Evolutionary conservation across 2,113 vertebrate genomes (phyloP), one percentile per base, ranked within the genome.

Genomic region (Nothocercus julius): DNA sequence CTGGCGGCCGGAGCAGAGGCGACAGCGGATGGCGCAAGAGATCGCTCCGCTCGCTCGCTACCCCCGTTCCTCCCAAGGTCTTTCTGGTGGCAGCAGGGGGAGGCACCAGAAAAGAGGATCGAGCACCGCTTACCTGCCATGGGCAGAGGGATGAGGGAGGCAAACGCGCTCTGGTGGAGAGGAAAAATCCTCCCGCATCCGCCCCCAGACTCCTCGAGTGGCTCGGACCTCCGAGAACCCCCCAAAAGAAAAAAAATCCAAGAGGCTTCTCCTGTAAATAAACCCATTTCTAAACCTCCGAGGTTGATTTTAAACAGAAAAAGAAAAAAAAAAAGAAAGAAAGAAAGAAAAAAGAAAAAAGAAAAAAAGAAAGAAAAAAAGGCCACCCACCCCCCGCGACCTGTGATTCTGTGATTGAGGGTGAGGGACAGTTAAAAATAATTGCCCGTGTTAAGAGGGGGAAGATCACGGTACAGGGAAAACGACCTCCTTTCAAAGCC

Each of bases 351-450:
- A 42, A 42, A 42, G 42, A 42, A 13, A 42, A 42, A 42, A 42
- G 13, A 13, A 42, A 13, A 42, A 42, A 42, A 42, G 15, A 14
- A 45, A 45, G 42, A 28, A 30, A 32, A 8, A 21, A 61, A 63
- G 5, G 8, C 32, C 36, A 53, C 27, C 61, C 53, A 56, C 53
- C 24, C 87, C 54, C 54, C 28, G 54, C 44, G 70, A 94, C 74
- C 58, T 78, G 86, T 79, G 90, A 59, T 67, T 91, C 58, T 78
- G 86, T 79, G 92, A 59, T 67, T 91, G 93, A 78, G 79, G 49
- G 49, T n/a, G n/a, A n/a, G n/a, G n/a, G n/a, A 75, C 47, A 79
- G 47, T 90, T 93, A 93, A 97, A 94, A 94, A 94, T 95, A 93
- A 97, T 94, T 84, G 85, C 93, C 95, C 21, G 18, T 40, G 84